Percentiles rank a stretch among this genome's conserved stretches.
phyloP scores from a whole-genome alignment of 1,140 invertebrate genomes.

The Sinella curviseta region DNA sequence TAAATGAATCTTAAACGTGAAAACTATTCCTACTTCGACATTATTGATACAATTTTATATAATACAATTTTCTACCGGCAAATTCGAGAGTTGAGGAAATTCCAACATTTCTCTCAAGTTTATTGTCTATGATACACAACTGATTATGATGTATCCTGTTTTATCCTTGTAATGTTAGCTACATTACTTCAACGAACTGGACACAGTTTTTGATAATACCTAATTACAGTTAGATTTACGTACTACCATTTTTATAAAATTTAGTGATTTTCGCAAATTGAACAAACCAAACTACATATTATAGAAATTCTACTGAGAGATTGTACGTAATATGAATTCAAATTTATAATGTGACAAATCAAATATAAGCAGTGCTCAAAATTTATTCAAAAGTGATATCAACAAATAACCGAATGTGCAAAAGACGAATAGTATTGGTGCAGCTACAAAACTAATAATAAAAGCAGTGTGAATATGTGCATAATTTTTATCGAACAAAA shows the following conservation, averaged over 20 bases:
- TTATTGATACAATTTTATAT: neutral
- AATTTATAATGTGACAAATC: neutral
- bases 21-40: neutral
- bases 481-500: no score
- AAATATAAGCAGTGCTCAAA: neutral
- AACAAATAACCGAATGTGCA: no score
- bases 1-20: neutral
- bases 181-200: conserved; percentile 11
- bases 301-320: neutral
- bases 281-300: no score
- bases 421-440: no score
- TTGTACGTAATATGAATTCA: neutral
- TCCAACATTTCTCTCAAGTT: conserved; percentile 20
- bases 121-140: conserved; percentile 48
- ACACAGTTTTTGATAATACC: neutral
- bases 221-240: neutral
- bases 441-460: no score
- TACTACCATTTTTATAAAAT: no score
- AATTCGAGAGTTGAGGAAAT: conserved; percentile 9
- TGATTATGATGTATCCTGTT: conserved; percentile 46
- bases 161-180: conserved; percentile 24
- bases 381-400: no score
- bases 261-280: no score
- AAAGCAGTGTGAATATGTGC: no score
- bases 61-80: neutral